Evolutionary conservation across 2,888 invertebrate species (phyloP).

Genomic region (Eilema depressum): DNA sequence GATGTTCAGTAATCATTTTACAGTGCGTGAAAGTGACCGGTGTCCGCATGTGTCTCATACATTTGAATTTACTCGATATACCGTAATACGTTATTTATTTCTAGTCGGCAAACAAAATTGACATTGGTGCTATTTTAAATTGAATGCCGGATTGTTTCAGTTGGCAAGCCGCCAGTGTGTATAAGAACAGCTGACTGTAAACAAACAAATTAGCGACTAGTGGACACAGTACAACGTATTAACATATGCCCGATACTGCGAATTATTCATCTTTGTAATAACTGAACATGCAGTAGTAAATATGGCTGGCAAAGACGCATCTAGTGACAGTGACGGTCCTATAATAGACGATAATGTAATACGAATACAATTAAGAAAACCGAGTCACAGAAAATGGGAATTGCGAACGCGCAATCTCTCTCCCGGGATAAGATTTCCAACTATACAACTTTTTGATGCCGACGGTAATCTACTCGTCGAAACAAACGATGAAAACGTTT

Average conservation of each 20-base stretch:
- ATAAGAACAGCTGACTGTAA: slow-evolving; percentile 83
- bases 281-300: slow-evolving; percentile 43
- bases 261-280: slow-evolving; percentile 50
- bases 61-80: slow-evolving; percentile 30
- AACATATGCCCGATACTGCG: slow-evolving; percentile 48
- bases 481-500: slow-evolving; percentile 86
- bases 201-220: slow-evolving; percentile 78
- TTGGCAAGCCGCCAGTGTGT: slow-evolving; percentile 76
- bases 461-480: slow-evolving; percentile 88
- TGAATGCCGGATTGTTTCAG: slow-evolving; percentile 76
- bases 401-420: slow-evolving; percentile 88
- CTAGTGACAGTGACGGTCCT: slow-evolving; percentile 80
- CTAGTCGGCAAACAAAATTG: slow-evolving; percentile 81
- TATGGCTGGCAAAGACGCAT: slow-evolving; percentile 73
- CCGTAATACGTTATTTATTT: slow-evolving; percentile 60
- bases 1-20: slow-evolving; percentile 74
- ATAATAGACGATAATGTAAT: slow-evolving; percentile 86
- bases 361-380: slow-evolving; percentile 88
- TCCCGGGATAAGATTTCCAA: slow-evolving; percentile 87
- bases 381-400: slow-evolving; percentile 89
- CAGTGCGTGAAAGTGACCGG: slow-evolving; percentile 69
- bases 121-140: slow-evolving; percentile 84
- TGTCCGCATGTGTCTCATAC: slow-evolving; percentile 49
- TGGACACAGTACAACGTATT: slow-evolving; percentile 59
- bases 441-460: slow-evolving; percentile 88